Conservation (phyloP, 2,888 invertebrate species). For the Thyatira batis region DNA sequence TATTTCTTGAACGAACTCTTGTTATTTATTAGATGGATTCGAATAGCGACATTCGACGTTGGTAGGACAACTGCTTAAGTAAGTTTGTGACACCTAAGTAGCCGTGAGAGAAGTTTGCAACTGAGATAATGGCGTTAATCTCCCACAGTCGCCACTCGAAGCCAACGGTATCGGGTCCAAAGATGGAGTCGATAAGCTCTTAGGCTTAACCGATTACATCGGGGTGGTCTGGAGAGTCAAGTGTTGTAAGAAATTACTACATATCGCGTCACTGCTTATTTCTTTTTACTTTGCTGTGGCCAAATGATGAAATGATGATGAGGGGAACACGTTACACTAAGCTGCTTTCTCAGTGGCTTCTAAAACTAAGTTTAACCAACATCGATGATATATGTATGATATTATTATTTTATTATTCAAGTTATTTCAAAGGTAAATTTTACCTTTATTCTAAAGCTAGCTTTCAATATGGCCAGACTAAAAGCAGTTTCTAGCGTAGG, state of each 20-base stretch:
- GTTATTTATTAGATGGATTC: conserved; percentile 11
- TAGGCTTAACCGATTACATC: conserved; percentile 58
- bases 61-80: conserved; percentile 38
- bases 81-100: conserved; percentile 53
- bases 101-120: conserved; percentile 56
- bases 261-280: conserved; percentile 18
- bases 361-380: no score
- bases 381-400: no score
- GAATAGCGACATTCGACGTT: conserved; percentile 10
- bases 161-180: conserved; percentile 38
- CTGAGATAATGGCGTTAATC: conserved; percentile 67
- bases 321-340: no score
- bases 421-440: no score
- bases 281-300: no score
- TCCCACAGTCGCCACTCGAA: conserved; percentile 54
- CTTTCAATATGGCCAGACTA: background rate
- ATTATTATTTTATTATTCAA: no score
- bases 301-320: no score
- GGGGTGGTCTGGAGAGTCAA: conserved; percentile 24
- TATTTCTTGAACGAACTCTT: background rate
- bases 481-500: background rate
- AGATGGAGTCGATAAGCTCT: conserved; percentile 62
- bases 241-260: conserved; percentile 33
- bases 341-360: no score
- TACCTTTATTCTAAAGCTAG: no score